A percentile compares a stretch with the other conserved stretches of the same genome.
These are phyloP conservation scores for Chamaea fasciata DNA, from an alignment of 2,113 vertebrate genomes.

Conservation along the genomic window DNA sequence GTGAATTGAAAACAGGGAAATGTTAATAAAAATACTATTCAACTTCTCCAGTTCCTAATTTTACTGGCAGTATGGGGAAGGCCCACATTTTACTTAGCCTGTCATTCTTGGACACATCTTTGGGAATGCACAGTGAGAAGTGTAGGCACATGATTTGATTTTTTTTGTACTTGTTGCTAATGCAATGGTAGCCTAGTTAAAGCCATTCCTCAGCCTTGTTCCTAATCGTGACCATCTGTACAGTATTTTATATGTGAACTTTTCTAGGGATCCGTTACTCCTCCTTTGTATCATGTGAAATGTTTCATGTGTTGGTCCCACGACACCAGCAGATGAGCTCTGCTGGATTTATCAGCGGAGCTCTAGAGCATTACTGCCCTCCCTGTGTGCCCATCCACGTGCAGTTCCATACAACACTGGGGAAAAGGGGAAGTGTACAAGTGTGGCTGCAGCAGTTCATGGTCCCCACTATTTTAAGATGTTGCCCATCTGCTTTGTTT, in stretches of 20 bases:
- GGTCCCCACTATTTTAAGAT: neutral
- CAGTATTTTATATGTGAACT: constrained; percentile 44
- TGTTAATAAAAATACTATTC: neutral
- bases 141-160: neutral
- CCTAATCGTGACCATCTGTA: neutral
- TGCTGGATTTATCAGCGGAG: neutral
- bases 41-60: constrained; percentile 15
- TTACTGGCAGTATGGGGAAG: neutral
- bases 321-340: constrained; percentile 9
- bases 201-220: neutral
- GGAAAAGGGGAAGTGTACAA: neutral
- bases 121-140: neutral
- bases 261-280: constrained; percentile 8
- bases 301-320: neutral
- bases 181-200: neutral
- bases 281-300: neutral
- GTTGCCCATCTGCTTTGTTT: neutral
- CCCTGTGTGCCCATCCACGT: neutral
- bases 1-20: constrained; percentile 8
- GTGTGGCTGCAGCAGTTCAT: neutral
- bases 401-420: neutral
- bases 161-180: neutral
- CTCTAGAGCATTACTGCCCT: neutral
- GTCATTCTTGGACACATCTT: neutral
- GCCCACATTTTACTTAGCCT: neutral